A percentile compares a stretch with the other conserved stretches of the same genome.
Evolutionary conservation across 2,888 invertebrate species (phyloP).

Genomic region (Nematopogon swammerdamellus): DNA sequence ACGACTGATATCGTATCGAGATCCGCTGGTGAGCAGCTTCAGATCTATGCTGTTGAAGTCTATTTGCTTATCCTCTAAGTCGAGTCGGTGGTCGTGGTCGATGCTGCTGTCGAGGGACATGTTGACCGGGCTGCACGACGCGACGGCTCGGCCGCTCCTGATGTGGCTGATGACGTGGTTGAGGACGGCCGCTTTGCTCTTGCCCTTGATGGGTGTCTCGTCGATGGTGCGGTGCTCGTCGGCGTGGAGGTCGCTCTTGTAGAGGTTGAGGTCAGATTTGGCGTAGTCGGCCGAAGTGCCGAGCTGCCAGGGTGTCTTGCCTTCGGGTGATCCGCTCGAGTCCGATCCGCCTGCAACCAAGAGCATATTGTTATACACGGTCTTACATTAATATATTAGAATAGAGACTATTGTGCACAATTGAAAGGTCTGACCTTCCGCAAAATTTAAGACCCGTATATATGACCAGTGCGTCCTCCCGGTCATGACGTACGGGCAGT

Average conservation of each 20-base stretch:
- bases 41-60: conserved; percentile 47
- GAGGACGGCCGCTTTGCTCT: conserved; percentile 23
- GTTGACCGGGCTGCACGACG: too few species aligned
- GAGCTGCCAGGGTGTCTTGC: neutral
- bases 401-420: too few species aligned
- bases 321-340: neutral
- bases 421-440: too few species aligned
- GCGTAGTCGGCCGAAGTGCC: neutral
- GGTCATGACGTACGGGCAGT: too few species aligned
- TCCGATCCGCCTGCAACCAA: neutral
- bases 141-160: conserved; percentile 21
- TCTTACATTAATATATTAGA: too few species aligned
- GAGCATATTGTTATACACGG: too few species aligned
- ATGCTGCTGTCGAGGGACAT: conserved; percentile 45
- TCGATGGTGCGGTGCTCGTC: conserved; percentile 16
- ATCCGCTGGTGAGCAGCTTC: conserved; percentile 40
- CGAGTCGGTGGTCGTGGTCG: conserved; percentile 32
- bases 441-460: too few species aligned
- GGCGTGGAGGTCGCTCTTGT: neutral
- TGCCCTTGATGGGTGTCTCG: conserved; percentile 35
- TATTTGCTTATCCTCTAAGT: conserved; percentile 39
- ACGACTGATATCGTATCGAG: conserved; percentile 25
- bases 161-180: conserved; percentile 45
- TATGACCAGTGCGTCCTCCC: too few species aligned
- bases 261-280: neutral